Base-by-base conservation (phyloP, 2,113 vertebrate species). In the Promerops cafer region DNA sequence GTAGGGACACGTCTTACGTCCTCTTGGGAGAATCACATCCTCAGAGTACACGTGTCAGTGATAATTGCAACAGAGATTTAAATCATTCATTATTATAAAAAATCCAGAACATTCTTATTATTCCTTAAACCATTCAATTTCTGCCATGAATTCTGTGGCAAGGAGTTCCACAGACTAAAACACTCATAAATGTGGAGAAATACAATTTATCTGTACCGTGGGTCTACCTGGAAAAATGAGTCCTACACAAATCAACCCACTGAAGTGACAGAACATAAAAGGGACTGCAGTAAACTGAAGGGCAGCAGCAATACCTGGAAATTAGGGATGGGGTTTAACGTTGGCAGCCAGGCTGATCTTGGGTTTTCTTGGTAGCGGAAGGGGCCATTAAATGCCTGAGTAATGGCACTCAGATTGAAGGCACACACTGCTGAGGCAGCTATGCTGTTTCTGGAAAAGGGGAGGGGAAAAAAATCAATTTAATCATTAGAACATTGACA, bases 381-480 rank as follows among this genome's bases (percentile, higher is more conserved):
- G 2, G 99, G 99, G 30, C 99, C 99, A 13, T 99, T 99, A 98
- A 99, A 99, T 40, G 99, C 98, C 92, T 99, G 99, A 52, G 98
- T 99, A 97, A 99, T 99, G 97, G 99, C 99, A 97, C 99, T 99
- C 91, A 99, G 98, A 98, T 99, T 99, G 98, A 99, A 99, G 95
- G 99, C 99, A 92, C 99, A 99, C 94, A 99, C 99, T 33, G 99
- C 99, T 24, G 99, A 99, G 18, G 99, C 99, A 44, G 99, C 99
- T 26, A 99, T 99, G 94, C 99, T 99, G 97, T 99, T 99, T 97
- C 99, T 99, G 97, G 96, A 98, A 95, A 85, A 95, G 79, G 66
- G 54, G 59, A 56, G 49, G 76, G 56, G 18, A 31, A 68, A 70
- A 69, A 93, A 96, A 90, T 91, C 96, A 93, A 97, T 97, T 94